Evolutionary conservation across 1,140 invertebrate species (phyloP).

Genomic region (Drosophila santomea): DNA sequence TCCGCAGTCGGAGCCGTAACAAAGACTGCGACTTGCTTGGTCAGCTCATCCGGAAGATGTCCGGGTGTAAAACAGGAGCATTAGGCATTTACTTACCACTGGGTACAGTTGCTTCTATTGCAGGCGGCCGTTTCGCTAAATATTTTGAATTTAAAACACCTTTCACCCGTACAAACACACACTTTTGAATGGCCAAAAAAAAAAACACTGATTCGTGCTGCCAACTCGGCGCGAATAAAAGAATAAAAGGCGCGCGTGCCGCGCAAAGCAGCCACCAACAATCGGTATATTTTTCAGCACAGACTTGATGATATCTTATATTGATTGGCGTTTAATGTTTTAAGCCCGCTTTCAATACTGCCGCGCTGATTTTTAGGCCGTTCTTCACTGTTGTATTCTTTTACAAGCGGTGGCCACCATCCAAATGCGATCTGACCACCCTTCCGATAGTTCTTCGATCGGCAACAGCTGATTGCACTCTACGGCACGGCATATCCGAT

Average conservation of each 20-base stretch:
- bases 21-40: conserved; percentile 3
- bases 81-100: conserved; percentile 30
- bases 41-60: not conserved
- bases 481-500: not conserved
- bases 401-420: not conserved
- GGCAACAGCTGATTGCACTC: conserved; percentile 26
- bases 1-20: conserved; percentile 9
- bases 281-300: conserved; percentile 8
- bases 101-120: conserved; percentile 14
- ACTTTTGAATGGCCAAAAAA: conserved; percentile 60
- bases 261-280: conserved; percentile 6
- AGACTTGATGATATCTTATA: not conserved
- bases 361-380: not conserved
- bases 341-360: too few species aligned
- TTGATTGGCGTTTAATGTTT: too few species aligned
- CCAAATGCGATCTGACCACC: conserved; percentile 6
- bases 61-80: not conserved
- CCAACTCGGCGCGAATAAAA: conserved; percentile 21
- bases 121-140: conserved; percentile 1
- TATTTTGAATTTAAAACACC: conserved; percentile 46
- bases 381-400: not conserved
- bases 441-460: conserved; percentile 16
- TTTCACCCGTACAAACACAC: conserved; percentile 46
- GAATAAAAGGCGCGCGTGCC: conserved; percentile 43
- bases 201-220: conserved; percentile 36